Evolutionary conservation across 2,888 invertebrate species (phyloP).

Genomic region (Melanotus villosus): DNA sequence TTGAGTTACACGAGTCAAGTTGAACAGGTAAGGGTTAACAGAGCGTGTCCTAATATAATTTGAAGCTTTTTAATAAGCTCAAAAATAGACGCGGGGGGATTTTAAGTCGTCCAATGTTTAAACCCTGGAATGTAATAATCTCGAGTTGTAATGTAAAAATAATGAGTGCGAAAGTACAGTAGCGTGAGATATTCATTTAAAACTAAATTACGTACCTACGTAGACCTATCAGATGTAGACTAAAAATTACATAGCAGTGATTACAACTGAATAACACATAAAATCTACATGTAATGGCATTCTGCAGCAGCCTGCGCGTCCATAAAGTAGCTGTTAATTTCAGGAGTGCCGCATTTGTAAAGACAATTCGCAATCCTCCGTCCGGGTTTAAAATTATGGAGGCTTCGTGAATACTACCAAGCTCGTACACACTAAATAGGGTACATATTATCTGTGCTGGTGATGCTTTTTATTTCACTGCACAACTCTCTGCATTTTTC

Average conservation of each 20-base stretch:
- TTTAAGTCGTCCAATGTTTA: constrained; percentile 25
- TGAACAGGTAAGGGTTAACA: constrained; percentile 3
- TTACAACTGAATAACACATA: constrained; percentile 63
- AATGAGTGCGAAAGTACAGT: constrained; percentile 30
- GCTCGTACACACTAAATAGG: constrained; percentile 34
- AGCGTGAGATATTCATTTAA: constrained; percentile 41
- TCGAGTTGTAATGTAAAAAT: constrained; percentile 35
- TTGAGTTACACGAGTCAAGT: background rate
- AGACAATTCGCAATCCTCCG: constrained; percentile 49
- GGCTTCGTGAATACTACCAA: constrained; percentile 35
- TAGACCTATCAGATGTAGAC: constrained; percentile 45
- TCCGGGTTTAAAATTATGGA: constrained; percentile 46
- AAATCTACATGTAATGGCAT: constrained; percentile 63
- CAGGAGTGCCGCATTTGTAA: constrained; percentile 52
- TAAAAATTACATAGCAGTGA: constrained; percentile 61
- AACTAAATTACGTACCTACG: constrained; percentile 44
- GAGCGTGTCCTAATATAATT: constrained; percentile 29
- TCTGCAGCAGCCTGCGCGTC: constrained; percentile 61
- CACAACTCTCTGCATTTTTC: background rate
- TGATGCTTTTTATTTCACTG: constrained; percentile 28
- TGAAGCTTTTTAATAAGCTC: constrained; percentile 35
- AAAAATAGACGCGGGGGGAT: constrained; percentile 24
- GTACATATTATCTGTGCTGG: constrained; percentile 31
- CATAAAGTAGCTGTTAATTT: constrained; percentile 64
- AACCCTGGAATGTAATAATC: constrained; percentile 39